These are phyloP conservation scores for Drosophila pallidifrons DNA, from an alignment of 1,140 invertebrate species.

Conservation along the genomic window DNA sequence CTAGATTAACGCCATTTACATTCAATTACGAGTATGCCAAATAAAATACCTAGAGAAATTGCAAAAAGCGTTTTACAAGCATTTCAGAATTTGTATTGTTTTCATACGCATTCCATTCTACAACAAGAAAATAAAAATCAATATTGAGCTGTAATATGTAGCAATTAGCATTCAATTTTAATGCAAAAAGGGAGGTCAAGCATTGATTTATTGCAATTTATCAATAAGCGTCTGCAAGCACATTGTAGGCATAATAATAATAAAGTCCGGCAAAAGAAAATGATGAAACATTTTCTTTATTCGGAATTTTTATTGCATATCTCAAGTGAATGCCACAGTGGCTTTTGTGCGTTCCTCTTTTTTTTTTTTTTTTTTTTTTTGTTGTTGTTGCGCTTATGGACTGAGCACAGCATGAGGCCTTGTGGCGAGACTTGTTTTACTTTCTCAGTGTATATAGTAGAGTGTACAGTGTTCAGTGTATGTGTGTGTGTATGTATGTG, in stretches of 20 bases:
- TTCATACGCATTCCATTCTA: too few species aligned
- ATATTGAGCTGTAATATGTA: background rate
- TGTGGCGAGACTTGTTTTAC: constrained; percentile 40
- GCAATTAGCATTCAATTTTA: background rate
- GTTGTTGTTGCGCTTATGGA: background rate
- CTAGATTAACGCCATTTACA: too few species aligned
- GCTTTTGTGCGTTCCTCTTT: constrained; percentile 26
- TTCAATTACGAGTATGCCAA: too few species aligned
- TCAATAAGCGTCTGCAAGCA: background rate
- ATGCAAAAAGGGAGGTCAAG: background rate
- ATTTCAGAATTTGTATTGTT: too few species aligned
- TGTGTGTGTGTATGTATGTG: background rate
- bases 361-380: too few species aligned
- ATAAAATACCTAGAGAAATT: too few species aligned
- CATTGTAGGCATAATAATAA: background rate
- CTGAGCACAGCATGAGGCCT: constrained; percentile 18
- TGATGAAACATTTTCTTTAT: background rate
- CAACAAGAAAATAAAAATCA: background rate
- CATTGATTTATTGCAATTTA: background rate
- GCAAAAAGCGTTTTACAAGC: too few species aligned
- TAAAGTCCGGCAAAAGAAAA: background rate
- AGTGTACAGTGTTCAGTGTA: constrained; percentile 26
- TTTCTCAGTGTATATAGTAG: constrained; percentile 4
- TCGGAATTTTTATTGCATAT: constrained; percentile 20
- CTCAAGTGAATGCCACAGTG: constrained; percentile 42